A percentile compares a stretch with the other conserved stretches of the same genome.
These are phyloP conservation scores for Nothoprocta pentlandii DNA, from an alignment of 2,113 vertebrate genomes.

Conservation along the genomic window DNA sequence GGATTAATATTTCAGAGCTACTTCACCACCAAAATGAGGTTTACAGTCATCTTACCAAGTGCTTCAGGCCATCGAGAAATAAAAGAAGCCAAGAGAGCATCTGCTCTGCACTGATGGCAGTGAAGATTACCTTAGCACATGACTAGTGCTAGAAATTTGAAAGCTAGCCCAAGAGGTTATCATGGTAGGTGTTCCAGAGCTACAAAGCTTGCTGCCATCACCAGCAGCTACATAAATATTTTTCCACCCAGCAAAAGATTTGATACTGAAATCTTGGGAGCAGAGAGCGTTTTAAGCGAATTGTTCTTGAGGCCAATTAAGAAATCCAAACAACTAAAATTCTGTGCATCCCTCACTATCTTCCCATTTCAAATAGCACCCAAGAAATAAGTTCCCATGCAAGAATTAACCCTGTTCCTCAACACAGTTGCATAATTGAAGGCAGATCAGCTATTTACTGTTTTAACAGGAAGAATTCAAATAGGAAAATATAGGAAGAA, in stretches of 20 bases:
- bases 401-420: not conserved
- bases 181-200: conserved; percentile 1
- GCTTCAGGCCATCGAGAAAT: conserved; percentile 66
- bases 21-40: conserved; percentile 47
- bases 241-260: not conserved
- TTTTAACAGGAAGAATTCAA: conserved; percentile 22
- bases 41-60: conserved; percentile 61
- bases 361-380: not conserved
- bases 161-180: conserved; percentile 19
- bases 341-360: not conserved
- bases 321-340: not conserved
- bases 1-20: conserved; percentile 64
- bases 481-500: not conserved
- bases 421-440: conserved; percentile 9
- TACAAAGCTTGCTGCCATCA: not conserved
- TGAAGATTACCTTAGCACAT: conserved; percentile 44
- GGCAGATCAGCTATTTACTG: not conserved
- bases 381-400: not conserved
- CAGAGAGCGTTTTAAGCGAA: not conserved
- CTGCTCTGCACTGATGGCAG: conserved; percentile 32
- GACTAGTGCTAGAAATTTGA: conserved; percentile 10
- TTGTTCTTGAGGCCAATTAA: not conserved
- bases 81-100: conserved; percentile 61
- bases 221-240: not conserved
- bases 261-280: conserved; percentile 1